Base-by-base conservation (phyloP, 2,888 invertebrate species). In the Phlogophora meticulosa region DNA sequence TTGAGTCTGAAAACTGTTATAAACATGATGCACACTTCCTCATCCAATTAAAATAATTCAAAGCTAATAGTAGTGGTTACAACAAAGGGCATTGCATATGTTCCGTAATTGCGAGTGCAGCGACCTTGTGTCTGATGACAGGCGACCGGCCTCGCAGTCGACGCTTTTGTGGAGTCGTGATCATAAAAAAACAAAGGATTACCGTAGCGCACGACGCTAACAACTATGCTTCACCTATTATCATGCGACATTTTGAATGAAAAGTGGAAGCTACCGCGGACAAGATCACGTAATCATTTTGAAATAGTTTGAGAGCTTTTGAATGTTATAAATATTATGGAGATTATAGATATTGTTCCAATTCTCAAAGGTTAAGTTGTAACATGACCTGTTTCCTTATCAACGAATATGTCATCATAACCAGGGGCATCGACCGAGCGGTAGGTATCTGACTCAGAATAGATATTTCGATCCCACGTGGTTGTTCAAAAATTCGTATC, bases 111-210 rank as follows among this genome's bases (percentile, higher is more conserved):
- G 80, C 83, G 74, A 82, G 86, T 89, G 89, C 88, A 89, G 86
- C 82, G 82, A 87, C 90, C 90, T 90, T 90, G 88, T 69, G 65
- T 72, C 72, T 83, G 87, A 85, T 85, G 85, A 83, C 81, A 78
- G 73, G 53, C 72, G 64, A 58, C 72, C 78, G 86, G 74, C 88
- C 85, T 87, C 85, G 85, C 75, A 70, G 78, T 73, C 74, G 77
- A 61, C 73, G 81, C 78, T 79, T 82, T 82, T 81, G 80, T 82
- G 36, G 76, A 73, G 76, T 82, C 76, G 80, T 77, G 74, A 81
- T 82, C 82, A 80, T 82, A 81, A 81, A 81, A n/a, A 79, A 84
- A 85, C 85, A 85, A 83, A 83, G 82, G 81, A 81, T 81, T 81
- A 82, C 73, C 72, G 80, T 83, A 77, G 72, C 36, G 65, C 81